Percentiles rank a stretch among this genome's conserved stretches.
These are phyloP conservation scores for Hippocampus guttulatus DNA, from an alignment of 2,113 vertebrate species.

Conservation along the genomic window DNA sequence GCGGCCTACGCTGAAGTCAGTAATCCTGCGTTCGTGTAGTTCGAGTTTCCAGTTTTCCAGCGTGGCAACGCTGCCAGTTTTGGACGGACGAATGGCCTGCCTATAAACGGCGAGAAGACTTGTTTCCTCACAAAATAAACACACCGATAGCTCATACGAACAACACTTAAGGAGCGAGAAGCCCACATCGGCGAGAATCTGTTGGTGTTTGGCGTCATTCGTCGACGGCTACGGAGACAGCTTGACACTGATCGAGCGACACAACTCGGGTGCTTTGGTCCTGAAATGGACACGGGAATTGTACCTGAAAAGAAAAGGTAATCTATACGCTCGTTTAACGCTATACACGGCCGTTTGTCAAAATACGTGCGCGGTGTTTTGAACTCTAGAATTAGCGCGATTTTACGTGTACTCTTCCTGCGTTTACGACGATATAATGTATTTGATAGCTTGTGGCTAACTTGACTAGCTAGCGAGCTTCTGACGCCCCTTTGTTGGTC, in stretches of 20 bases:
- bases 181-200: neutral
- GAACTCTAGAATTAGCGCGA: rapidly evolving
- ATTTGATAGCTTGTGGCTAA: conserved; percentile 41
- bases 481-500: neutral
- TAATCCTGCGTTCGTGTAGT: conserved; percentile 18
- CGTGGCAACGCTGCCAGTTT: conserved; percentile 49
- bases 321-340: conserved; percentile 1
- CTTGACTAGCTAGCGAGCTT: neutral
- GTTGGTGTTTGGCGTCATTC: conserved; percentile 37
- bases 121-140: conserved; percentile 1
- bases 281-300: conserved; percentile 73
- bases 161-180: conserved; percentile 9
- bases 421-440: conserved; percentile 25
- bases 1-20: conserved; percentile 20
- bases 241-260: conserved; percentile 45
- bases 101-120: conserved; percentile 2
- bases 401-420: conserved; percentile 17
- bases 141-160: conserved; percentile 17
- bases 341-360: neutral
- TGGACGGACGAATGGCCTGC: neutral
- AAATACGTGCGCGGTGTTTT: rapidly evolving
- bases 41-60: conserved; percentile 40
- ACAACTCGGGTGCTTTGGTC: conserved; percentile 59
- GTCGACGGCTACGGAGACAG: conserved; percentile 43
- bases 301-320: conserved; percentile 79